phyloP scores from a whole-genome alignment of 2,888 invertebrate species.

The Cryptus armator region DNA sequence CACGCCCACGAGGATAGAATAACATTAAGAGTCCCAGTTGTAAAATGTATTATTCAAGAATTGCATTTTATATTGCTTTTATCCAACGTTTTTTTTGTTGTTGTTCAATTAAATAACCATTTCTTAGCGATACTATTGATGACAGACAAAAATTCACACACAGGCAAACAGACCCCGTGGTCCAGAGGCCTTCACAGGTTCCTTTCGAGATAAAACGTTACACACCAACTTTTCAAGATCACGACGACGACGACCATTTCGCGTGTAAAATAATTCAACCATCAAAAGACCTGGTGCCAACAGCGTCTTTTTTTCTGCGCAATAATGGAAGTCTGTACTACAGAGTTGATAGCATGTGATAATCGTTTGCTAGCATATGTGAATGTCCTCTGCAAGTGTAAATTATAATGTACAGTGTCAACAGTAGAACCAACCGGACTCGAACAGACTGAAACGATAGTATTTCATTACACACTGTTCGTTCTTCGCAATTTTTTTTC shows the following conservation, averaged over 20 bases:
- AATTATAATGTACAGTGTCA: constrained; percentile 23
- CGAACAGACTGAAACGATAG: constrained; percentile 8
- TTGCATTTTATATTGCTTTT: background rate
- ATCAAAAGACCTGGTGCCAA: background rate
- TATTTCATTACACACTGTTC: constrained; percentile 29
- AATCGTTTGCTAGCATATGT: constrained; percentile 44
- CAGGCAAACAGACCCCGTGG: no score
- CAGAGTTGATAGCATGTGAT: constrained; percentile 12
- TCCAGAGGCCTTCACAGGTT: no score
- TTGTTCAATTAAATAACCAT: background rate
- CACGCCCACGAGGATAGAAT: constrained; percentile 42
- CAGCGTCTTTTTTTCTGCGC: background rate
- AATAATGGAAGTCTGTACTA: background rate
- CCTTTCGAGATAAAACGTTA: no score
- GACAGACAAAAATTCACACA: no score
- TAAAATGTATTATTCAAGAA: background rate
- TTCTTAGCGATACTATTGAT: background rate
- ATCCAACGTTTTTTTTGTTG: background rate
- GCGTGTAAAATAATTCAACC: background rate
- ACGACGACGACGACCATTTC: background rate
- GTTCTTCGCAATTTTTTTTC: constrained; percentile 55
- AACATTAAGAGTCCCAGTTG: background rate
- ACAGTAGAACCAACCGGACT: constrained; percentile 11
- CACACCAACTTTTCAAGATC: no score
- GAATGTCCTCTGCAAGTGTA: constrained; percentile 56